Percentiles rank a stretch among this genome's conserved stretches.
Conservation (phyloP, 1,140 invertebrate genomes). For the Bombus confusus region DNA sequence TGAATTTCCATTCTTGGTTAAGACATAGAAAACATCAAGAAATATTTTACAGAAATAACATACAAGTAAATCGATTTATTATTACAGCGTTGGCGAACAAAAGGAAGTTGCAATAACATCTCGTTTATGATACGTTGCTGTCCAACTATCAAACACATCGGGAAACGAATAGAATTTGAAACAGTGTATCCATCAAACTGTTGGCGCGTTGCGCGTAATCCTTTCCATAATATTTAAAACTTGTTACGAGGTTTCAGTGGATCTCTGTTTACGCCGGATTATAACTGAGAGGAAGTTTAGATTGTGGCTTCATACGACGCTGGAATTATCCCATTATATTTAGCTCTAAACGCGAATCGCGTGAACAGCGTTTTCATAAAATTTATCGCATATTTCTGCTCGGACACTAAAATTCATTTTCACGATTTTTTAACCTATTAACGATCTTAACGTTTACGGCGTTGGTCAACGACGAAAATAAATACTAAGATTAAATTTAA, state of each 20-base stretch:
- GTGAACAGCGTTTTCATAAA: not conserved
- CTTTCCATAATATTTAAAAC: constrained; percentile 44
- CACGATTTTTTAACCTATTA: not conserved
- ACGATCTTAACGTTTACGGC: not conserved
- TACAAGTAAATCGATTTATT: constrained; percentile 2
- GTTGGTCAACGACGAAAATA: not conserved
- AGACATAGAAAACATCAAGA: no score
- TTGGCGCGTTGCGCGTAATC: constrained; percentile 34
- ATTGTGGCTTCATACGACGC: not conserved
- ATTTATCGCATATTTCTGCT: not conserved
- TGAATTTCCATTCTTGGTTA: no score
- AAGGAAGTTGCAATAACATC: constrained; percentile 49
- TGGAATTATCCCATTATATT: not conserved
- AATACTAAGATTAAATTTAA: not conserved
- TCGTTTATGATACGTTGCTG: constrained; percentile 48
- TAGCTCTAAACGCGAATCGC: constrained; percentile 4
- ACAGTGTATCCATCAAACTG: constrained; percentile 55
- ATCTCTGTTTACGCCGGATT: constrained; percentile 28
- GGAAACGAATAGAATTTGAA: constrained; percentile 49
- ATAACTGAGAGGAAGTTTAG: constrained; percentile 24
- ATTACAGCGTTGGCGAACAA: constrained; percentile 16
- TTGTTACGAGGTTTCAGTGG: constrained; percentile 21
- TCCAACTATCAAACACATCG: constrained; percentile 40
- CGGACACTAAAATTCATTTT: not conserved
- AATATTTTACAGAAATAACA: not conserved